phyloP scores from a whole-genome alignment of 1,140 invertebrate species.

The Drosophila pseudoobscura region DNA sequence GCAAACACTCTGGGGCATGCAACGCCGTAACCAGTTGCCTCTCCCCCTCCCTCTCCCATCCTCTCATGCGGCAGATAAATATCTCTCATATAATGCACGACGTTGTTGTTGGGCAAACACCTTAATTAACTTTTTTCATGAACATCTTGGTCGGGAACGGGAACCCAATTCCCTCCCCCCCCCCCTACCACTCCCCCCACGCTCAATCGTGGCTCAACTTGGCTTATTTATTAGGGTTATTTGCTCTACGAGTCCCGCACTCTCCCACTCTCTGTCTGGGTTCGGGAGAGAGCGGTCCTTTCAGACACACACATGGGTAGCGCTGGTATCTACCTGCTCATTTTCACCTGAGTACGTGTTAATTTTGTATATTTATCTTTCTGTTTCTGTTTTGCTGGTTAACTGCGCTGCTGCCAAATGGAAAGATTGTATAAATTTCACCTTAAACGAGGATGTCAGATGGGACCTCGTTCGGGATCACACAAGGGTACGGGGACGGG shows the following conservation, averaged over 20 bases:
- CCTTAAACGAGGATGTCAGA: constrained; percentile 20
- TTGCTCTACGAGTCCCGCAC: constrained; percentile 49
- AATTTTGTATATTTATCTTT: constrained; percentile 81
- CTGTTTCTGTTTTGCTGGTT: constrained; percentile 25
- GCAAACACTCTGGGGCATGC: constrained; percentile 64
- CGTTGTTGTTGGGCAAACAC: constrained; percentile 71
- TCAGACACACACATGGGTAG: constrained; percentile 27
- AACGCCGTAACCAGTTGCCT: constrained; percentile 41
- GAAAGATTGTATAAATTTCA: constrained; percentile 61
- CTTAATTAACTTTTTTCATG: constrained; percentile 79
- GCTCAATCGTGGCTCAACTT: constrained; percentile 59
- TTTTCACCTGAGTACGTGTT: constrained; percentile 81
- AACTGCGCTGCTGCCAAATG: constrained; percentile 40
- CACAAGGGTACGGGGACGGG: background rate
- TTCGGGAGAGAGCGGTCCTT: constrained; percentile 43
- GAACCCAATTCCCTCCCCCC: constrained; percentile 3
- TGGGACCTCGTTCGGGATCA: too few relatives aligned
- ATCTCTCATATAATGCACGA: constrained; percentile 72
- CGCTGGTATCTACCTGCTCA: constrained; percentile 60
- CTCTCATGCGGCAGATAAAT: constrained; percentile 63
- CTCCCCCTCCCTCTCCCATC: constrained; percentile 1
- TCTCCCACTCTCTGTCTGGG: constrained; percentile 3
- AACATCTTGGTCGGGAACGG: constrained; percentile 50
- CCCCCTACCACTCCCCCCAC: too few relatives aligned
- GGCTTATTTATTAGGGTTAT: constrained; percentile 80